A percentile compares a stretch with the other conserved stretches of the same genome.
Evolutionary conservation across 2,113 vertebrate species (phyloP).

Genomic region (human (Homo sapiens)): DNA sequence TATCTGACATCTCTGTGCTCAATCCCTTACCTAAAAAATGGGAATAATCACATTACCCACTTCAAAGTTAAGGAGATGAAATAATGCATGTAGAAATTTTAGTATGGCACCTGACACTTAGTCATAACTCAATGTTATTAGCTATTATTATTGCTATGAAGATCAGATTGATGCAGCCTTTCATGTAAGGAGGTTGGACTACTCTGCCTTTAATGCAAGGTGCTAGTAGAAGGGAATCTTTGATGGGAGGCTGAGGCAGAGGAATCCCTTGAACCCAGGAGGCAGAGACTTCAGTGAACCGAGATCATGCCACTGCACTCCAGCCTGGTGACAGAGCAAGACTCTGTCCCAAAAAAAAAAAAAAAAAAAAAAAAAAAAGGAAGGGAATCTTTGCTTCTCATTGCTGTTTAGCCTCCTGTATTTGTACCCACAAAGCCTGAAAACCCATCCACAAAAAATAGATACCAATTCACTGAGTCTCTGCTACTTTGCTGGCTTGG

Average conservation of each 20-base stretch:
- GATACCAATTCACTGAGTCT: not conserved
- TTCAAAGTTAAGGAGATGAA: slow-evolving; percentile 53
- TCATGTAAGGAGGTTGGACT: not conserved
- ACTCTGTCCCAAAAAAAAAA: too few relatives aligned
- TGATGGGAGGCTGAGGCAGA: not conserved
- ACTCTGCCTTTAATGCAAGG: not conserved
- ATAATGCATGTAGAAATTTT: not conserved
- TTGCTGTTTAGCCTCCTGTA: not conserved
- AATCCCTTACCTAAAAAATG: slow-evolving; percentile 24
- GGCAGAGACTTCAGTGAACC: too few relatives aligned
- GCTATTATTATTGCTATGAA: slow-evolving; percentile 6
- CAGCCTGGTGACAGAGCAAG: too few relatives aligned
- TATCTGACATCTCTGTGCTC: slow-evolving; percentile 35
- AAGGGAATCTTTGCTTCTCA: not conserved
- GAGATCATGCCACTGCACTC: too few relatives aligned
- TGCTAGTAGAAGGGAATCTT: not conserved
- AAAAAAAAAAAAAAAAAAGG: too few relatives aligned
- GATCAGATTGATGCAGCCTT: not conserved
- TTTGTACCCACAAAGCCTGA: not conserved
- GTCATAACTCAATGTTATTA: not conserved
- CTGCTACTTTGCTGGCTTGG: not conserved
- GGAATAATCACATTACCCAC: not conserved
- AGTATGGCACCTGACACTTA: not conserved
- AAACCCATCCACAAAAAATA: not conserved
- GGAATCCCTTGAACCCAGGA: too few relatives aligned